Base-by-base conservation (phyloP, 2,113 vertebrate genomes). In the Thalassarche chlororhynchos region DNA sequence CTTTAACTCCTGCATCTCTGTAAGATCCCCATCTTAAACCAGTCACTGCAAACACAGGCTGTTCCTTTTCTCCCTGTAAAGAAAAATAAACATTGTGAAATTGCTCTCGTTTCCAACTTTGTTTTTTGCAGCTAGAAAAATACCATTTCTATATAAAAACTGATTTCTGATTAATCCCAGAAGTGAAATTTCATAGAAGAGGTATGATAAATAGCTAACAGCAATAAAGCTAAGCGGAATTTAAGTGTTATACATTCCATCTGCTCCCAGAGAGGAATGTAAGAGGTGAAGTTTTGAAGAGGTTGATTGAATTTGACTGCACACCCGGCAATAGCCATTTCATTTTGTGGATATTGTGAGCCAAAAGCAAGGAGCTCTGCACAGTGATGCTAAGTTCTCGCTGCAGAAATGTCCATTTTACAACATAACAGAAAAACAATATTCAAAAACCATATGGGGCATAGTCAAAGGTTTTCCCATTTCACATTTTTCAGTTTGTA, bases 21-120 rank as follows among this genome's bases (percentile, higher is more conserved):
- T 99, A 99, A 93, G 99, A 99, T 24, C 99, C 99, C 99, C 99
- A 99, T 70, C 99, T 99, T 66, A 99, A 98, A 75, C 99, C 98
- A n/a, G 98, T 98, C 94, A 99, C 93, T 55, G 99, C 99, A 96
- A 99, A 99, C 80, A 99, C 99, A 1, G 99, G 99, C 95, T 99
- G 99, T 12, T 99, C 99, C 86, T 99, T 99, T 94, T 99, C 99
- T 68, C 99, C 99, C 99, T 99, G 91, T 34, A 91, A 97, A 97
- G 36, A 95, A 90, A 95, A 93, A 92, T 12, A 80, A 89, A 87
- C 14, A 84, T 12, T 32, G 42, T 5, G 25, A 83, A 93, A 83
- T 18, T 85, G 71, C 19, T 71, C 19, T 78, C 66, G 19, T 51
- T 78, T 64, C 47, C 46, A 64, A 40, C 29, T 36, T 65, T 26